These are phyloP conservation scores for Apis laboriosa DNA, from an alignment of 1,140 invertebrate species.

Conservation along the genomic window DNA sequence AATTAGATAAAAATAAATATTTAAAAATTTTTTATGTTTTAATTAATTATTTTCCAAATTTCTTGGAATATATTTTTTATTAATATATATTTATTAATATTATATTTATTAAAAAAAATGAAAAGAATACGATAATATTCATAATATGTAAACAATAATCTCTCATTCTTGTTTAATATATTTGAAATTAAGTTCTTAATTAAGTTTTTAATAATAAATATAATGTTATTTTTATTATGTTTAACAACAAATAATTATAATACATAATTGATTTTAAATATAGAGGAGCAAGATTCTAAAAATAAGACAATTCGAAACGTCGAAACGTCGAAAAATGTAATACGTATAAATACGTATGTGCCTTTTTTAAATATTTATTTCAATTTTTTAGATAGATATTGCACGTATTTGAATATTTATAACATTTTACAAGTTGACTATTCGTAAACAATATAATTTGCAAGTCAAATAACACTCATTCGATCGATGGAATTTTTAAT, in stretches of 20 bases:
- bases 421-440: conserved; percentile 3
- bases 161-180: neutral
- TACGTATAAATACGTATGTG: neutral
- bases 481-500: neutral
- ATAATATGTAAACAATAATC: neutral
- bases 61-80: neutral
- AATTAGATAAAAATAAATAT: neutral
- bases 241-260: conserved; percentile 7
- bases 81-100: neutral
- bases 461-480: conserved; percentile 21
- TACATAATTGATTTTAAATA: neutral
- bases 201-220: neutral
- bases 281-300: neutral
- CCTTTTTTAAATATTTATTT: neutral
- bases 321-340: neutral
- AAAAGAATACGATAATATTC: neutral
- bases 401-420: neutral
- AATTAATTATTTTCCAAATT: neutral
- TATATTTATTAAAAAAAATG: too few species aligned
- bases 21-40: neutral
- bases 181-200: neutral
- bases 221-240: conserved; percentile 18
- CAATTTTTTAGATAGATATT: neutral
- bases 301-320: too few species aligned
- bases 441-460: conserved; percentile 2